These are phyloP conservation scores for Cheilosia variabilis DNA, from an alignment of 2,888 invertebrate genomes.

Conservation along the genomic window DNA sequence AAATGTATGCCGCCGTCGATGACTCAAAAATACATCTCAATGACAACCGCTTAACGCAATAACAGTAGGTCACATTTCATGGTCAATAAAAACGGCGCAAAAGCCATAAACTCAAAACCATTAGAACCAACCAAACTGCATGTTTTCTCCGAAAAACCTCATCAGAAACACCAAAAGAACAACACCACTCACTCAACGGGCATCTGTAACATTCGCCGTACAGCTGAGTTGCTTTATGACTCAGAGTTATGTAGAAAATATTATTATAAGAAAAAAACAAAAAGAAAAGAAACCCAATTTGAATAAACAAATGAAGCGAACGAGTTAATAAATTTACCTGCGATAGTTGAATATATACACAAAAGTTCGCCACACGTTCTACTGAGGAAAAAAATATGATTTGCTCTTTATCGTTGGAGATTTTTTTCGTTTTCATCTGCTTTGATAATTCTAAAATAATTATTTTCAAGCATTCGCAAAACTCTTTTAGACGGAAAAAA, in stretches of 20 bases:
- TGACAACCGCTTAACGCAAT: background rate
- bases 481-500: constrained; percentile 10
- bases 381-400: background rate
- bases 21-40: constrained; percentile 22
- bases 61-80: constrained; percentile 28
- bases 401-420: background rate
- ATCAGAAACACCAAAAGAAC: constrained; percentile 15
- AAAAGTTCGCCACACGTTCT: constrained; percentile 6
- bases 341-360: constrained; percentile 24
- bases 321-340: constrained; percentile 65
- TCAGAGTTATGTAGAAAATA: constrained; percentile 44
- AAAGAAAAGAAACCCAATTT: constrained; percentile 42
- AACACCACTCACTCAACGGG: background rate
- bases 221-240: constrained; percentile 30
- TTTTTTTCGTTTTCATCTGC: background rate
- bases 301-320: constrained; percentile 70
- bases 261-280: constrained; percentile 14
- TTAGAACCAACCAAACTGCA: constrained; percentile 13
- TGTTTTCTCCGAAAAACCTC: constrained; percentile 27
- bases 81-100: constrained; percentile 19
- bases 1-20: constrained; percentile 4
- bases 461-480: constrained; percentile 39
- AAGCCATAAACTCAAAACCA: constrained; percentile 15
- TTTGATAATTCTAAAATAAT: constrained; percentile 7
- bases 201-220: constrained; percentile 5